Conservation (phyloP, 1,140 invertebrate genomes). For the Notospermus geniculatus region DNA sequence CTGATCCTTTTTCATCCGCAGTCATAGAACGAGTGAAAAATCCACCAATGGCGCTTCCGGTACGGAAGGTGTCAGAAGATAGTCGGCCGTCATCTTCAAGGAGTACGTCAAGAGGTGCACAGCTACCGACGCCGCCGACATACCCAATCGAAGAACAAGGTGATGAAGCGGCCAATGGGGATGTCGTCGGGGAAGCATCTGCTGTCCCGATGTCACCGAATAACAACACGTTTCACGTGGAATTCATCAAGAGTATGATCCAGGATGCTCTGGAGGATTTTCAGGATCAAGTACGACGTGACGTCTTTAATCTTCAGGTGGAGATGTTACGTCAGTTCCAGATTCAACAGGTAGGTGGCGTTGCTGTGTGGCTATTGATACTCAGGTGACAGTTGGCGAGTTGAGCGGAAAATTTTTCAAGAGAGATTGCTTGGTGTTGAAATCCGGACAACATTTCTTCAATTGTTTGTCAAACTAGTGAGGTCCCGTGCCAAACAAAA, state of each 20-base stretch:
- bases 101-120: neutral
- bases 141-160: neutral
- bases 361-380: too few species aligned
- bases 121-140: neutral
- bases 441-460: too few species aligned
- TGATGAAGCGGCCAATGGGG: slow-evolving; percentile 3
- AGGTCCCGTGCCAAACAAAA: too few species aligned
- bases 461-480: too few species aligned
- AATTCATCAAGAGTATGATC: slow-evolving; percentile 30
- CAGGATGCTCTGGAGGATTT: slow-evolving; percentile 30
- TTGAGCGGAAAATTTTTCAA: too few species aligned
- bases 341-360: slow-evolving; percentile 26
- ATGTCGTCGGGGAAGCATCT: neutral
- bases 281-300: slow-evolving; percentile 28
- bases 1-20: too few species aligned
- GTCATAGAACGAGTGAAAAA: too few species aligned
- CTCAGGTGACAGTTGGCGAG: too few species aligned
- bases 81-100: too few species aligned
- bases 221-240: slow-evolving; percentile 27
- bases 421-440: too few species aligned
- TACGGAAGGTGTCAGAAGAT: too few species aligned
- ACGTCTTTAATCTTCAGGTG: slow-evolving; percentile 28
- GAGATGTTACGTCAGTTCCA: slow-evolving; percentile 35
- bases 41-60: too few species aligned
- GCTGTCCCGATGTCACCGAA: neutral